A percentile compares a stretch with the other conserved stretches of the same genome.
Conservation (phyloP, 2,888 invertebrate species). For the Clitarchus hookeri region DNA sequence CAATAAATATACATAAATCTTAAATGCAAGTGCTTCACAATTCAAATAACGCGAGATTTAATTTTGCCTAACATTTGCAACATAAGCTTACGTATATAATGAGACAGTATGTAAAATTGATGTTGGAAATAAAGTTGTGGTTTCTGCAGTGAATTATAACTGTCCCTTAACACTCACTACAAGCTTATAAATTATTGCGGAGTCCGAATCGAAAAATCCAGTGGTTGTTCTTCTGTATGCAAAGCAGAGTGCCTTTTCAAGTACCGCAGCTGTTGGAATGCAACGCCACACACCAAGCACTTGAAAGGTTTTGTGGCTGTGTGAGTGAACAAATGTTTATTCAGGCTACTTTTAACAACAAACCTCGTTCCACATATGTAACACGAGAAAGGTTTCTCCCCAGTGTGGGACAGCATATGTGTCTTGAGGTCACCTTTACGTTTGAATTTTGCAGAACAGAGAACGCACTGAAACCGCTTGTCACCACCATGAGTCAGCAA, state of each 20-base stretch:
- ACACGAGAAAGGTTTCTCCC: slow-evolving; percentile 2
- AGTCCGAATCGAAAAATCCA: background rate
- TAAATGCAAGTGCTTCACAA: too few species aligned
- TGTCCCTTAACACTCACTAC: too few species aligned
- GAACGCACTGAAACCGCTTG: background rate
- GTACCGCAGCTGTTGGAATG: slow-evolving; percentile 1
- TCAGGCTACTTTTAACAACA: background rate
- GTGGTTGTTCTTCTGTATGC: background rate
- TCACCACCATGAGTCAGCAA: background rate
- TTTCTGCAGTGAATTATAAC: too few species aligned
- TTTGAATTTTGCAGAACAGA: background rate
- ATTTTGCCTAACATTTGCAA: too few species aligned
- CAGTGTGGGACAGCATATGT: background rate
- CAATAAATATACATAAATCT: too few species aligned
- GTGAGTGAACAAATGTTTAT: background rate
- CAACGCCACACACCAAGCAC: background rate
- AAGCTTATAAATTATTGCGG: too few species aligned
- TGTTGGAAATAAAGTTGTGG: too few species aligned
- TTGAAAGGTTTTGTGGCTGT: background rate
- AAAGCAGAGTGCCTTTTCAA: background rate
- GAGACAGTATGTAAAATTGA: too few species aligned
- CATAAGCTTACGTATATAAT: too few species aligned
- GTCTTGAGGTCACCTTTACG: slow-evolving; percentile 21
- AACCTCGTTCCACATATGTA: background rate
- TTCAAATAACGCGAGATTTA: too few species aligned